A percentile compares a stretch with the other conserved stretches of the same genome.
These are phyloP conservation scores for Channa maculata DNA, from an alignment of 2,113 vertebrate genomes.

Conservation along the genomic window DNA sequence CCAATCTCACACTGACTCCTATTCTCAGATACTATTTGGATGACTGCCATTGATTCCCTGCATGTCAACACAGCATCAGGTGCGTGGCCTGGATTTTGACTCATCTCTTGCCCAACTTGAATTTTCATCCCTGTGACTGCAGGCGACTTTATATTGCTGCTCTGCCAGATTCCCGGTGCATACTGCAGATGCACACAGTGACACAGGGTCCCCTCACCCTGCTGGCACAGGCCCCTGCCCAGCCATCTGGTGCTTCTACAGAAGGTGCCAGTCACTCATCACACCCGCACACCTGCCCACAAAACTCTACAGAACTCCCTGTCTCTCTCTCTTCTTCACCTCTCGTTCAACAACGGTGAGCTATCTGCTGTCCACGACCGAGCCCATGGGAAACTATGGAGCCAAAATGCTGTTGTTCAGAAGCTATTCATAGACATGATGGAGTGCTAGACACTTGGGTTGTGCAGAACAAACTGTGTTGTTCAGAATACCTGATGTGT, in stretches of 20 bases:
- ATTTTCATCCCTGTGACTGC: slow-evolving; percentile 60
- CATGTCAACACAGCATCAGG: slow-evolving; percentile 71
- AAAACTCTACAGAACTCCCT: slow-evolving; percentile 10
- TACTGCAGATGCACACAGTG: slow-evolving; percentile 74
- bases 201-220: slow-evolving; percentile 73
- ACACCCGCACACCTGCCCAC: slow-evolving; percentile 32
- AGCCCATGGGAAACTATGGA: slow-evolving; percentile 8
- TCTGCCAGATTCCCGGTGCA: slow-evolving; percentile 71
- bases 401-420: slow-evolving; percentile 31
- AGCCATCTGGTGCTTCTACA: slow-evolving; percentile 79
- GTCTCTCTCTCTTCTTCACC: slow-evolving; percentile 24
- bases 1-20: slow-evolving; percentile 33
- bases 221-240: slow-evolving; percentile 66
- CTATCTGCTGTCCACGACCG: slow-evolving; percentile 48
- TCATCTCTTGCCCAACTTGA: slow-evolving; percentile 75
- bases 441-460: slow-evolving; percentile 12
- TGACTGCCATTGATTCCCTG: slow-evolving; percentile 61
- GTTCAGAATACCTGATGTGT: slow-evolving; percentile 40
- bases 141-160: slow-evolving; percentile 48
- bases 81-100: slow-evolving; percentile 66
- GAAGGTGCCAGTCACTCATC: slow-evolving; percentile 80
- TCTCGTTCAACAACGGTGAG: slow-evolving; percentile 23
- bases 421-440: slow-evolving; percentile 31
- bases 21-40: slow-evolving; percentile 71
- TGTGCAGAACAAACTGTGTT: slow-evolving; percentile 15